Evolutionary conservation across 2,797 vertebrate genomes (phyloP), one percentile per base, ranked within the genome.

Genomic region (Lophius americanus): DNA sequence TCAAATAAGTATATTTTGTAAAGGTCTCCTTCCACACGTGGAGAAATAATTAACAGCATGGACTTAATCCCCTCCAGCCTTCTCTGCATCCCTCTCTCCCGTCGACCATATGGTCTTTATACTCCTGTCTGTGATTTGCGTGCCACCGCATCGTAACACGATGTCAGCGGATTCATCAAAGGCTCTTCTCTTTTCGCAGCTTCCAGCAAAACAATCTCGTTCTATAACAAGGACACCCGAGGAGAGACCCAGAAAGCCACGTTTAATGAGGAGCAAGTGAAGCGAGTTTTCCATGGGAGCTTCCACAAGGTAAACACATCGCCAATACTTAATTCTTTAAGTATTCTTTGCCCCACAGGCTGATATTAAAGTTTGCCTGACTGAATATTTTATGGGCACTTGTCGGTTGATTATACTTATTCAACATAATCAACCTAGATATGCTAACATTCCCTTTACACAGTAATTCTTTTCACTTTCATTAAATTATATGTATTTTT

Each of bases 141-240:
- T 91, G 88, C 83, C 72, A 64, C 54, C 2, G 37, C 66, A 33
- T 76, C 33, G 53, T 89, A 83, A 70, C 72, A 58, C 59, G 52
- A 50, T 62, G 78, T 82, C 71, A 76, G 75, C 23, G 68, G 61
- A 78, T 75, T 88, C 81, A 90, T 89, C 85, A 85, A 70, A 75
- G 72, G 35, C 60, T 82, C 65, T n/a, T 76, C 71, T 88, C 44
- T 79, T 89, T 95, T 82, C 23, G 23, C 90, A 99, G 97, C 96
- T 90, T 94, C 95, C 81, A 98, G 91, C 92, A 96, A 95, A 94
- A 94, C 95, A 23, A 85, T 99, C 72, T 92, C 96, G 1, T 99
- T 99, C 94, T 99, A 99, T 90, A 99, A 98, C 91, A 99, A 98
- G 86, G 96, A 99, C 89, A 93, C 93, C 79, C 92, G 95, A 84